Conservation (phyloP, 2,888 invertebrate genomes). For the Cephalotes varians region DNA sequence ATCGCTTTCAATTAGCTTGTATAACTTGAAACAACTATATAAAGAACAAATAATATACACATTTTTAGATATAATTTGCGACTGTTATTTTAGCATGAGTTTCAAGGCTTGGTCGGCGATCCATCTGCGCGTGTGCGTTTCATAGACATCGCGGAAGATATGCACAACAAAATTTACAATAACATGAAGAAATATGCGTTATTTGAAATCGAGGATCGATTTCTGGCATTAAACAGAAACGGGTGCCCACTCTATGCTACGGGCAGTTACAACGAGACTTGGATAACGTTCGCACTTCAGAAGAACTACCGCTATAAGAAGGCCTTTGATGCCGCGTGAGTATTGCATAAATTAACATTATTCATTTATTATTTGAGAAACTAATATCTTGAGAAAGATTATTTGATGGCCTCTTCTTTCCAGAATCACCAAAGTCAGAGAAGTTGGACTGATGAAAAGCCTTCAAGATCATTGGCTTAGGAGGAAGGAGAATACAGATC, state of each 20-base stretch:
- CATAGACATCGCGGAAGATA: neutral
- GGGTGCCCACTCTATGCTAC: slow-evolving; percentile 50
- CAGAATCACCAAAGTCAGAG: slow-evolving; percentile 68
- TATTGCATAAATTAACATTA: neutral
- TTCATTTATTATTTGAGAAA: neutral
- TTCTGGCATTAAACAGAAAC: slow-evolving; percentile 33
- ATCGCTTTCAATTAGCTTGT: neutral
- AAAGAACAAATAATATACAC: neutral
- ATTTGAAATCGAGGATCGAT: slow-evolving; percentile 62
- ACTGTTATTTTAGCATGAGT: slow-evolving; percentile 15
- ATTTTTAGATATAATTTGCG: neutral
- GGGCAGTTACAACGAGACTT: slow-evolving; percentile 56
- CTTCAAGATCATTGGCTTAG: slow-evolving; percentile 53
- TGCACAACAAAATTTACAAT: slow-evolving; percentile 56
- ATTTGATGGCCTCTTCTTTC: neutral
- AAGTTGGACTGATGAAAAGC: slow-evolving; percentile 64
- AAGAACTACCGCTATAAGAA: slow-evolving; percentile 64
- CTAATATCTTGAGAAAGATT: neutral
- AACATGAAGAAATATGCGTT: slow-evolving; percentile 50
- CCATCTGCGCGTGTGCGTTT: neutral
- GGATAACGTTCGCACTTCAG: slow-evolving; percentile 60
- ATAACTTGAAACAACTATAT: neutral
- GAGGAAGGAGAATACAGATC: accelerated
- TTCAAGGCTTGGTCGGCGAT: neutral
- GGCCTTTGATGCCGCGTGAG: slow-evolving; percentile 65